A percentile compares a stretch with the other conserved stretches of the same genome.
phyloP scores from a whole-genome alignment of 2,888 invertebrate species.

The Noctua comes region DNA sequence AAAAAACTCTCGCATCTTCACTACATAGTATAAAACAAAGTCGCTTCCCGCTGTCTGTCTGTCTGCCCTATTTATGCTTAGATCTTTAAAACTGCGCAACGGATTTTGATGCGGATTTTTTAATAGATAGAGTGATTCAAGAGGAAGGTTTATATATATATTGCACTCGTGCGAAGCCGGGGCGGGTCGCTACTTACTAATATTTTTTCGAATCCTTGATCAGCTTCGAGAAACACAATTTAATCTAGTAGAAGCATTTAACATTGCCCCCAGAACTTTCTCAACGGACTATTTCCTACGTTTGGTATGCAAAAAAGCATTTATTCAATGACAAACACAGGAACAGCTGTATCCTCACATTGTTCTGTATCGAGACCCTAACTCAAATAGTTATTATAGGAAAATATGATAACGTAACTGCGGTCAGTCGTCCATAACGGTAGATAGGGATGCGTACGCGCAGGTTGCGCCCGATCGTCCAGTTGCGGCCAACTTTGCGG shows the following conservation, averaged over 20 bases:
- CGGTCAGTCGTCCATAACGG: slow-evolving; percentile 63
- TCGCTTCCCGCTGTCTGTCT: too few relatives aligned
- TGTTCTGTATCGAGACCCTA: background rate
- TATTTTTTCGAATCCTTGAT: too few relatives aligned
- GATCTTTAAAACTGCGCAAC: too few relatives aligned
- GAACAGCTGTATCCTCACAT: background rate
- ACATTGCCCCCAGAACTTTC: background rate
- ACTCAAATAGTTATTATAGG: slow-evolving; percentile 27
- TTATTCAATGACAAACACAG: background rate
- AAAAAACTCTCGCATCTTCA: background rate
- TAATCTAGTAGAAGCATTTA: background rate
- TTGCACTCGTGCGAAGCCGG: too few relatives aligned
- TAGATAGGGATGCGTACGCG: slow-evolving; percentile 54
- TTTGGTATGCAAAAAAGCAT: background rate
- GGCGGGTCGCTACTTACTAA: too few relatives aligned
- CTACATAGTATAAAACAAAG: too few relatives aligned
- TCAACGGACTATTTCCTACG: background rate
- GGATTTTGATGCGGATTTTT: too few relatives aligned
- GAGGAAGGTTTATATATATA: too few relatives aligned
- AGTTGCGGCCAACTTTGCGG: slow-evolving; percentile 62
- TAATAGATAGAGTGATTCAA: too few relatives aligned
- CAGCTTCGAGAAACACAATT: too few relatives aligned
- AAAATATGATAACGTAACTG: slow-evolving; percentile 55
- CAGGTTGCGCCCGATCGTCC: slow-evolving; percentile 49
- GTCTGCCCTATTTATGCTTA: too few relatives aligned